These are phyloP conservation scores for Drosophila mauritiana DNA, from an alignment of 1,140 invertebrate species.

Conservation along the genomic window DNA sequence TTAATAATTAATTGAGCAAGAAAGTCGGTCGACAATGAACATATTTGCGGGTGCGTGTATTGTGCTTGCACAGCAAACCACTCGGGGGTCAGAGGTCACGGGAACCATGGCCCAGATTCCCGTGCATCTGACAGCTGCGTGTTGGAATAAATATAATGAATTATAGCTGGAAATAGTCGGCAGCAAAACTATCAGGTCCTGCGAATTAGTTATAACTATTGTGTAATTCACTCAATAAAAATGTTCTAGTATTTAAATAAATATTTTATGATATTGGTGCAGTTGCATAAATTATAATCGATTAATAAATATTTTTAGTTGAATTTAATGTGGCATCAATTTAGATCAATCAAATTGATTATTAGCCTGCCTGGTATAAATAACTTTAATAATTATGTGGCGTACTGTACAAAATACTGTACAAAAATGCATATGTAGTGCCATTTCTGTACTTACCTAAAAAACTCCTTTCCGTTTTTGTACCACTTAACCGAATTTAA, in stretches of 20 bases:
- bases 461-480: constrained; percentile 90
- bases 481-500: constrained; percentile 93
- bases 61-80: constrained; percentile 13
- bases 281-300: too few species aligned
- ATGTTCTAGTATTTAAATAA: too few species aligned
- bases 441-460: constrained; percentile 85
- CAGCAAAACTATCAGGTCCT: constrained; percentile 13
- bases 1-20: constrained; percentile 82
- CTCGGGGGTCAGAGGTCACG: constrained; percentile 25
- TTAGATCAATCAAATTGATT: neutral
- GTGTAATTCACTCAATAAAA: neutral
- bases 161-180: constrained; percentile 44
- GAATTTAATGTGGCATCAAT: neutral
- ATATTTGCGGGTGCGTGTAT: constrained; percentile 63
- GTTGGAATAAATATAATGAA: constrained; percentile 77
- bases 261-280: too few species aligned
- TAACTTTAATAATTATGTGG: neutral
- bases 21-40: constrained; percentile 68
- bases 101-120: constrained; percentile 56
- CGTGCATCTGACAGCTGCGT: constrained; percentile 71
- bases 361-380: too few species aligned
- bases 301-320: too few species aligned
- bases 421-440: neutral
- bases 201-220: neutral
- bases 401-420: neutral